Evolutionary conservation across 2,888 invertebrate species (phyloP), one percentile per base, ranked within the genome.

Genomic region (Nemotelus nigrinus): DNA sequence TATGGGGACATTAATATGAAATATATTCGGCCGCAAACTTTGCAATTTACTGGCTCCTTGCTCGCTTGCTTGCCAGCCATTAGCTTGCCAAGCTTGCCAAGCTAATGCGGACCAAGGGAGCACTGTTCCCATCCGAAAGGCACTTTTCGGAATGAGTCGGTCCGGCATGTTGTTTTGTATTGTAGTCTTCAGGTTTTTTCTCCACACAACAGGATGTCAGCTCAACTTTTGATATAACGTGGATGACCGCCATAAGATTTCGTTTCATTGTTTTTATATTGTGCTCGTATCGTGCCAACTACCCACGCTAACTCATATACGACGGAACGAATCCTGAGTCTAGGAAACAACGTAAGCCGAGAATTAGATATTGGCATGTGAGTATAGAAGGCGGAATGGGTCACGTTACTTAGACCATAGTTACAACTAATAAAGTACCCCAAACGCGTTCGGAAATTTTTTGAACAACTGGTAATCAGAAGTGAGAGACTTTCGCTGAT

Each of bases 1-100:
- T 60, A 78, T 55, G 64, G 76, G 72, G 76, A 79, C 78, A 78
- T 77, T 79, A 79, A 71, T 79, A 78, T 79, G 78, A 79, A 79
- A 77, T 78, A 79, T 78, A 70, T 64, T 70, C 74, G 70, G 74
- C 79, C 79, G 74, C 79, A 79, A 77, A 65, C 50, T 79, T 79
- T 77, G 77, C 77, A 79, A 77, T 79, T 79, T 79, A 79, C 77
- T 77, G 78, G 64, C 76, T 64, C 41, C 76, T 71, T 55, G 55
- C 70, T 70, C 55, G 70, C 55, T 70, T 8, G 63, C 41, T 25
- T 25, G 25, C 25, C 25, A 25, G 25, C 63, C n/a, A 70, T 70
- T 70, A 55, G 74, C 50, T 58, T 58, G 74, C 60, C 74, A 43
- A 25, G 6, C 47, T 53, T n/a, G n/a, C n/a, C n/a, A 8, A 50